Conservation (phyloP, 92 coral and sea anemone genomes). For the Zoanthus sociatus region DNA sequence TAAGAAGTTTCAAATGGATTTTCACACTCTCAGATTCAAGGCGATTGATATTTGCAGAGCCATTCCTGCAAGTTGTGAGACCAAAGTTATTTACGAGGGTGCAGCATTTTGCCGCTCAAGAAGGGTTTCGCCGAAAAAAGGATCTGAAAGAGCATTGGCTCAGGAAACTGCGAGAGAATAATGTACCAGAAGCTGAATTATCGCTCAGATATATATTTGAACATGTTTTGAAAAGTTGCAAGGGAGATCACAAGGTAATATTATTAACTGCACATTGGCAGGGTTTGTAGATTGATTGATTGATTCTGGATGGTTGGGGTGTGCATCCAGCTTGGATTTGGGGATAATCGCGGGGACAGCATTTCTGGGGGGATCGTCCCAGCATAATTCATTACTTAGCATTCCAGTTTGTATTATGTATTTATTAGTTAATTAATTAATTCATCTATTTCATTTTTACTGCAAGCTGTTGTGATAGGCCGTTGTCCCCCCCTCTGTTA, state of each 20-base stretch:
- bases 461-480: too few relatives aligned
- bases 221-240: slow-evolving; percentile 61
- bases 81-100: not conserved
- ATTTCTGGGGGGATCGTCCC: too few relatives aligned
- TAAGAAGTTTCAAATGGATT: not conserved
- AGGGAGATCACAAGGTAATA: slow-evolving; percentile 34
- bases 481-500: too few relatives aligned
- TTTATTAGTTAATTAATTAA: too few relatives aligned
- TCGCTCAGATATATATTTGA: slow-evolving; percentile 70
- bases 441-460: too few relatives aligned
- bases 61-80: not conserved
- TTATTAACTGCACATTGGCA: not conserved
- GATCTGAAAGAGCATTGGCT: slow-evolving; percentile 55
- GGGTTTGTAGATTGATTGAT: too few relatives aligned
- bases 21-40: not conserved
- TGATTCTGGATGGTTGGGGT: too few relatives aligned
- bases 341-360: too few relatives aligned
- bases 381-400: too few relatives aligned
- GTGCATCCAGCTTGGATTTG: too few relatives aligned
- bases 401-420: too few relatives aligned
- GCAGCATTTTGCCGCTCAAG: not conserved
- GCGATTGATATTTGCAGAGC: not conserved
- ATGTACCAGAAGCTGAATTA: slow-evolving; percentile 72
- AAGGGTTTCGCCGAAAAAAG: not conserved
- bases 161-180: slow-evolving; percentile 35